Evolutionary conservation across 2,888 invertebrate species (phyloP).

Genomic region (Orthosia incerta): DNA sequence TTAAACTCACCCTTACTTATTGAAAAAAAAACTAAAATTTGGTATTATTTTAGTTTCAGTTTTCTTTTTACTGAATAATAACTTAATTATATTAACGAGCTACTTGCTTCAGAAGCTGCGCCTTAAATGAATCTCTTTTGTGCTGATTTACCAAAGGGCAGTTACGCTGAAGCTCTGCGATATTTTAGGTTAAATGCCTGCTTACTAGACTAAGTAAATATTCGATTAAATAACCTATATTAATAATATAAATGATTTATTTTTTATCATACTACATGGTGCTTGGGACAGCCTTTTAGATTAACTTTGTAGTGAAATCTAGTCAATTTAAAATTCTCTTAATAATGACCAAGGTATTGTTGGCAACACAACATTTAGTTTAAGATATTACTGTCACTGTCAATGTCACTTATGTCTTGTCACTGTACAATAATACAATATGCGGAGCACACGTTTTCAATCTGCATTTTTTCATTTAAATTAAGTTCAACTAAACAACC

Average conservation of each 20-base stretch:
- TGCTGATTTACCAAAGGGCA: conserved; percentile 52
- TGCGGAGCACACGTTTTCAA: too few relatives aligned
- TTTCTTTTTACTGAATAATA: background rate
- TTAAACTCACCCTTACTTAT: background rate
- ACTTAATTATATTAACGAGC: background rate
- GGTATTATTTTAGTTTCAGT: too few relatives aligned
- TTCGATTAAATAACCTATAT: background rate
- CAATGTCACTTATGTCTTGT: too few relatives aligned
- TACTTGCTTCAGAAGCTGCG: background rate
- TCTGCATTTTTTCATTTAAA: too few relatives aligned
- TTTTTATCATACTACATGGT: too few relatives aligned
- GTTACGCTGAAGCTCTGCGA: conserved; percentile 26
- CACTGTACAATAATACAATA: too few relatives aligned
- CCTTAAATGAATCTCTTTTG: conserved; percentile 52
- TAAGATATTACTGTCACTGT: too few relatives aligned
- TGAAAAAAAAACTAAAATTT: too few relatives aligned
- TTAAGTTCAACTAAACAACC: too few relatives aligned
- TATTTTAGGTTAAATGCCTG: conserved; percentile 28
- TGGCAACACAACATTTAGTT: too few relatives aligned
- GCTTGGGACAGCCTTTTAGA: background rate
- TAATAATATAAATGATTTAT: too few relatives aligned
- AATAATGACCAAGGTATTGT: background rate
- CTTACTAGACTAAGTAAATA: conserved; percentile 4
- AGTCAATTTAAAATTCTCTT: background rate
- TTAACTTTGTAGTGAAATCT: too few relatives aligned